Conservation (phyloP, 2,113 vertebrate genomes). For the Eupsittula cactorum region DNA sequence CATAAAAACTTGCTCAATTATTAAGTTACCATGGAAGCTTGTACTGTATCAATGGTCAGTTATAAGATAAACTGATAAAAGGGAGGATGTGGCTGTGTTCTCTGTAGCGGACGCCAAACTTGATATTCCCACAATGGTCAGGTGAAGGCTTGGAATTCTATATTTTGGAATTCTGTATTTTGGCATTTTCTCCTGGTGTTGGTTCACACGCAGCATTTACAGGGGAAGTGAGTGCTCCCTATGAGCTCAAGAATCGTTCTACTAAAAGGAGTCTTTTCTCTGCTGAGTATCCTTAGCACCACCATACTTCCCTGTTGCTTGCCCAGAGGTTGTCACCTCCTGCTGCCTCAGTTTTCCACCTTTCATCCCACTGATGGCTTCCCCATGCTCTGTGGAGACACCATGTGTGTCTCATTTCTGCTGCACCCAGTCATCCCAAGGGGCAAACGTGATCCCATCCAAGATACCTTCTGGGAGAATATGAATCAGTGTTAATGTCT, state of each 20-base stretch:
- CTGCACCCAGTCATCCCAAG: rapidly evolving
- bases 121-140: not conserved
- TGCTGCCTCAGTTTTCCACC: not conserved
- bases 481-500: not conserved
- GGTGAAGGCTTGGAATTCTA: not conserved
- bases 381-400: rapidly evolving
- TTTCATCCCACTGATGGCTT: rapidly evolving
- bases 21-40: slow-evolving; percentile 20
- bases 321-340: not conserved
- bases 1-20: slow-evolving; percentile 24
- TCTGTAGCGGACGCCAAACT: not conserved
- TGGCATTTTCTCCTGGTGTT: not conserved
- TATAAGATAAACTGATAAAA: slow-evolving; percentile 2
- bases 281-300: not conserved
- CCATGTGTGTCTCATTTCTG: not conserved
- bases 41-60: not conserved
- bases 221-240: not conserved
- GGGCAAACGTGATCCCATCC: not conserved
- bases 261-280: not conserved
- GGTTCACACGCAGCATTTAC: rapidly evolving
- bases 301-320: not conserved
- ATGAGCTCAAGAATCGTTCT: not conserved
- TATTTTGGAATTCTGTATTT: not conserved
- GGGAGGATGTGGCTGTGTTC: not conserved
- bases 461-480: not conserved